Evolutionary conservation across 2,888 invertebrate genomes (phyloP), one percentile per base, ranked within the genome.

Genomic region (Sarcophaga variegata): DNA sequence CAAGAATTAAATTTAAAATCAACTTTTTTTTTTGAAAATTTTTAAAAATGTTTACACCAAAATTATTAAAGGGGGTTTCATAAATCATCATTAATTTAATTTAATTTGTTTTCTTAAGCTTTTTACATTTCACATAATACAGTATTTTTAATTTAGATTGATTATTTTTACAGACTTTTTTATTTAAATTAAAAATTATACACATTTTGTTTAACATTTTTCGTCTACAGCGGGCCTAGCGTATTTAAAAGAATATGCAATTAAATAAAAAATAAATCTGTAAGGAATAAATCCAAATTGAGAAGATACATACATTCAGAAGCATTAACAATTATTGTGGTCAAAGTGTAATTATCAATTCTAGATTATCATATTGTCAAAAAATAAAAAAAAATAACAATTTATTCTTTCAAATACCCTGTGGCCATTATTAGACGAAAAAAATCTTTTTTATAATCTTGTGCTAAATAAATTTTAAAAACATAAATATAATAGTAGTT

Each of bases 161-260:
- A 27, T 37, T 11, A 47, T 47, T 81, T 69, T 69, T 69, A 81
- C 66, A 80, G 22, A 17, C 3, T 64, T 49, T 60, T 20, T 47
- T 54, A 11, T 47, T 71, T 49, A 79, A 70, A 63, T 66, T 69
- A 71, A 54, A 27, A 81, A 75, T 69, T 81, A 49, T 74, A 81
- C 67, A 81, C 49, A 81, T 62, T n/a, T 67, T 77, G 45, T 12
- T 64, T 66, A 45, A 14, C 4, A 54, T 54, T 14, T 17, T 54
- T 0, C 10, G 54, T 54, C 54, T 54, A 74, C 49, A 75, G 69
- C 49, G n/a, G 17, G 74, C 37, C 37, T 64, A 80, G 80, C 27
- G 45, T 37, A 54, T 49, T 66, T 60, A 10, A 63, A 47, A 45
- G n/a, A 67, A 47, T 22, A 20, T 20, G n/a, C 22, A 22, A 37